Evolutionary conservation across 2,113 vertebrate genomes (phyloP), one percentile per base, ranked within the genome.

Genomic region (Girardinichthys multiradiatus): DNA sequence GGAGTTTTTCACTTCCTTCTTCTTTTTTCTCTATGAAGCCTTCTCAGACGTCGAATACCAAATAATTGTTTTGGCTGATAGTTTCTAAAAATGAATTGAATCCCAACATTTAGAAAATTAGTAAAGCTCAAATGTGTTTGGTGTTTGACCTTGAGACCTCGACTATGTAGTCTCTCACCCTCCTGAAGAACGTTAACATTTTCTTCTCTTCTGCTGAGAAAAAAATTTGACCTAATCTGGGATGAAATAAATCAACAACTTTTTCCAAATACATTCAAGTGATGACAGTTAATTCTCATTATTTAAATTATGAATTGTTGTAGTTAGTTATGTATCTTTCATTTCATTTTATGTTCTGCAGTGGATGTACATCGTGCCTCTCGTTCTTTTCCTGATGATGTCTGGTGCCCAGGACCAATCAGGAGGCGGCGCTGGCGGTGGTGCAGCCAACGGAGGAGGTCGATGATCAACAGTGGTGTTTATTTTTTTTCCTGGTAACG

Each of bases 301-400:
- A 10, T 31, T 0, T 0, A 0, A 71, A 67, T 42, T 21, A 30
- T n/a, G 59, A 14, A 26, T 37, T 17, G 7, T 15, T 0, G 0
- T 37, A 4, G 4, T 54, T 17, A 30, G 61, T 13, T 57, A 28
- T 70, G 74, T 8, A 74, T 21, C 7, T 19, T 26, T 26, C 45
- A 31, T 24, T 45, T n/a, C 21, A 21, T 7, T n/a, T 65, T 59
- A 9, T 74, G 30, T 26, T 51, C 70, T 63, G 14, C 92, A 98
- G 97, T 98, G 97, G 97, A 98, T 98, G 97, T 98, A 98, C 93
- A 98, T 98, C 61, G 95, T 98, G 28, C 97, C 97, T 5, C 94
- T 98, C 0, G 96, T 98, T 78, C 95, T 98, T 64, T 98, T 98
- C 91, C 90, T 98, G 79, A 97, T 98, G 96, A 98, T 98, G 97